Evolutionary conservation across 2,888 invertebrate genomes (phyloP).

Genomic region (Alentia gelatinosa): DNA sequence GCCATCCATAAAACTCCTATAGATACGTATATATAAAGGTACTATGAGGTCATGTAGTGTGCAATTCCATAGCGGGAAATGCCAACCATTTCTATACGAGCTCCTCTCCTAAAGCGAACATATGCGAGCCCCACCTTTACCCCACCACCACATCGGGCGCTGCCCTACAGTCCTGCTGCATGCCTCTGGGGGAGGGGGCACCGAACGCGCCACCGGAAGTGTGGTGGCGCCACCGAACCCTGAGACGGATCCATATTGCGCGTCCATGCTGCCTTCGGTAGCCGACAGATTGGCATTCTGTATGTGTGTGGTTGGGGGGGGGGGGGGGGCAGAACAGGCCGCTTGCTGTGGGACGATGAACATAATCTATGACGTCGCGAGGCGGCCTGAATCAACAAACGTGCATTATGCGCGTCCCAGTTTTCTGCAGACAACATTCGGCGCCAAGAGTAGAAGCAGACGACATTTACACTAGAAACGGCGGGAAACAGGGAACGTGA

Average conservation of each 20-base stretch:
- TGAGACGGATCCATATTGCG: neutral
- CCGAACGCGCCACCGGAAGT: neutral
- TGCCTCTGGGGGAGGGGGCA: neutral
- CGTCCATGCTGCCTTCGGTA: neutral
- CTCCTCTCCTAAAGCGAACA: no score
- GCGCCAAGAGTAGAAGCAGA: neutral
- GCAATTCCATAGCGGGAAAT: no score
- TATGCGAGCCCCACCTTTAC: no score
- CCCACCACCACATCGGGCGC: no score
- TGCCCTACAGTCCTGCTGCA: no score
- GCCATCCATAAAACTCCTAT: no score
- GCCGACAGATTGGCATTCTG: neutral
- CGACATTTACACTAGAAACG: neutral
- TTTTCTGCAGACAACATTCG: neutral
- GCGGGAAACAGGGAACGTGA: neutral
- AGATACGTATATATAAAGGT: no score
- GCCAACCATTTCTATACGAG: no score
- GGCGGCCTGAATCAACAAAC: conserved; percentile 29
- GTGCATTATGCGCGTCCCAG: conserved; percentile 15
- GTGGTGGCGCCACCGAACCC: neutral
- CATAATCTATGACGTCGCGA: neutral
- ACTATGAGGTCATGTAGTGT: no score
- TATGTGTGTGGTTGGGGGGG: neutral
- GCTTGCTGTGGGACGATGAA: neutral
- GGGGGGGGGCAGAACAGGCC: neutral